A percentile compares a stretch with the other conserved stretches of the same genome.
These are phyloP conservation scores for Anagyrus pseudococci DNA, from an alignment of 2,888 invertebrate genomes.

Conservation along the genomic window DNA sequence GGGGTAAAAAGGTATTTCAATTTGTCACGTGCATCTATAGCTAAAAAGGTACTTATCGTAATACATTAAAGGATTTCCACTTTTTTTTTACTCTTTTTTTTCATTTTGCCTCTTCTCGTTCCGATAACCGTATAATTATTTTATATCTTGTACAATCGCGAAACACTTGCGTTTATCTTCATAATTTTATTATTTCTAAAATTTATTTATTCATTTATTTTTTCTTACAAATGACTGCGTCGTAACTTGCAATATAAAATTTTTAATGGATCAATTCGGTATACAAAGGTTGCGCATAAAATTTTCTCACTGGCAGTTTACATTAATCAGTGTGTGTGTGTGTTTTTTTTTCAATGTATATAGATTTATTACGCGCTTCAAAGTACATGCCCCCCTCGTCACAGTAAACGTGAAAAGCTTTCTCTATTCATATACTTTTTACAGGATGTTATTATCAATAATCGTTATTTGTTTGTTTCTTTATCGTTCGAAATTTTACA, in stretches of 20 bases:
- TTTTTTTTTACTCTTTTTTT: slow-evolving; percentile 3
- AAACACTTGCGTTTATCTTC: slow-evolving; percentile 2
- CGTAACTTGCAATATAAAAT: slow-evolving; percentile 26
- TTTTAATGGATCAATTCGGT: slow-evolving; percentile 20
- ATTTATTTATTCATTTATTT: too few relatives aligned
- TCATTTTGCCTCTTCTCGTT: too few relatives aligned
- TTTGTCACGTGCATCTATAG: slow-evolving; percentile 1
- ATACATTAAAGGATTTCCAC: slow-evolving; percentile 15
- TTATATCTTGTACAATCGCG: slow-evolving; percentile 9
- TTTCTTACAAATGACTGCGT: slow-evolving; percentile 19
- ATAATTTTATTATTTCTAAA: slow-evolving; percentile 20
- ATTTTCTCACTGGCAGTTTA: slow-evolving; percentile 11
- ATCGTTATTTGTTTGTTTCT: slow-evolving; percentile 3
- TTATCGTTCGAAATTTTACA: slow-evolving; percentile 21
- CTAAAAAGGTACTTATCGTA: slow-evolving; percentile 21
- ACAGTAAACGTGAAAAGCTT: slow-evolving; percentile 22
- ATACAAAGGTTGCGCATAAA: slow-evolving; percentile 7
- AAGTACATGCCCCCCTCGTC: background rate
- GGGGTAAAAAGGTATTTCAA: slow-evolving; percentile 13
- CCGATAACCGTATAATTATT: slow-evolving; percentile 13
- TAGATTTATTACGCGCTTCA: background rate
- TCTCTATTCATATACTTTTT: slow-evolving; percentile 17
- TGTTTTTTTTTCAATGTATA: background rate
- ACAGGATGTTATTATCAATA: slow-evolving; percentile 13
- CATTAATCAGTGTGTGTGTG: background rate